Conservation (phyloP, 2,797 vertebrate genomes). For the Neomorphus geoffroyi region DNA sequence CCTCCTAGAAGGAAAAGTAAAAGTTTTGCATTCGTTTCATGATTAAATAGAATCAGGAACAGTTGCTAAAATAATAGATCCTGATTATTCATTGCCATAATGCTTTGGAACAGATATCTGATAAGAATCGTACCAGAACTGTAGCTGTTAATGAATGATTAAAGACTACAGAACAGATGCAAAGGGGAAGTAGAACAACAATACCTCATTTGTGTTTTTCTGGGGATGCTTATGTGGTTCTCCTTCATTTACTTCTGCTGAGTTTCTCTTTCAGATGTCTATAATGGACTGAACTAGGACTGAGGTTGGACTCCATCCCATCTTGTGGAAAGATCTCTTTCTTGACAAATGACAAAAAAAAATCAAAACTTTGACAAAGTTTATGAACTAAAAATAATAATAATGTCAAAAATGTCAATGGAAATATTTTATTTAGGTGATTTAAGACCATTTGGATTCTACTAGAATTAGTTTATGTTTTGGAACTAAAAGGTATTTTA, state of each 20-base stretch:
- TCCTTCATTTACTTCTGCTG: background rate
- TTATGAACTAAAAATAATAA: background rate
- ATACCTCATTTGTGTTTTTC: background rate
- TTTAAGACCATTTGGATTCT: background rate
- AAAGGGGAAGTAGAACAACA: background rate
- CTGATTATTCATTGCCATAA: background rate
- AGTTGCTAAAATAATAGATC: conserved; percentile 13
- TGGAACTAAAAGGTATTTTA: background rate
- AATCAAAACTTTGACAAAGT: background rate
- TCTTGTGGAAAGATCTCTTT: background rate
- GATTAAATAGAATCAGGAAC: background rate
- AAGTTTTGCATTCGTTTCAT: background rate
- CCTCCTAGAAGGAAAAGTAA: background rate
- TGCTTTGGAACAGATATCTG: background rate
- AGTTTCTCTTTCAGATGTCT: background rate
- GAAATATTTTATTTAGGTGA: background rate
- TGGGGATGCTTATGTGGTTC: background rate
- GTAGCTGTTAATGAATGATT: conserved; percentile 20
- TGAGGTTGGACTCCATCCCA: background rate
- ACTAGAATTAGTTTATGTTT: background rate
- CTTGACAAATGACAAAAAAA: background rate
- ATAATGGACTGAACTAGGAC: background rate
- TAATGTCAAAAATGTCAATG: background rate
- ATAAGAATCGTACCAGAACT: background rate
- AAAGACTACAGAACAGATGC: background rate